Evolutionary conservation across 30 jellyfish, hydroid and myxozoan species (phyloP).

Genomic region (Cassiopea andromeda): DNA sequence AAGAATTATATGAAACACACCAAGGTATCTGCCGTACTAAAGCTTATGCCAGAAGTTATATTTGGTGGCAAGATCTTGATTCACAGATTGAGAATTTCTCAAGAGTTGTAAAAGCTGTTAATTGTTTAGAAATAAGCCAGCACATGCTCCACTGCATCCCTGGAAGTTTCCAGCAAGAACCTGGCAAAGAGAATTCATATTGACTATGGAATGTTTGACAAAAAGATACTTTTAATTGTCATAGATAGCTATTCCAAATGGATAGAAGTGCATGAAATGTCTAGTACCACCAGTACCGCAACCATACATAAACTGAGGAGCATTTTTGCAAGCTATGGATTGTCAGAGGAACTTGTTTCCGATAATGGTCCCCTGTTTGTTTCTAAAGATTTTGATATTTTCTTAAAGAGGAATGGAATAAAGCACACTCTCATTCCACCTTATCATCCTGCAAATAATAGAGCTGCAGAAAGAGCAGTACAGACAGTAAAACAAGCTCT

Average conservation of each 20-base stretch:
- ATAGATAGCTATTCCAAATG: slow-evolving; percentile 44
- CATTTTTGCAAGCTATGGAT: slow-evolving; percentile 51
- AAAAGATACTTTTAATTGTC: background rate
- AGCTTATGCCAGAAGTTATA: slow-evolving; percentile 43
- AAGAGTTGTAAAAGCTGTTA: slow-evolving; percentile 37
- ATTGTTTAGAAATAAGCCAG: slow-evolving; percentile 17
- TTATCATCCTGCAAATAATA: slow-evolving; percentile 41
- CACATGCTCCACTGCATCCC: slow-evolving; percentile 29
- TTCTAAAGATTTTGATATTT: slow-evolving; percentile 14
- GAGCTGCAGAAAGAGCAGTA: slow-evolving; percentile 36
- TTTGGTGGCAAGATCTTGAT: background rate
- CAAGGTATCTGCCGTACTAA: slow-evolving; percentile 52
- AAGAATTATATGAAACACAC: slow-evolving; percentile 42
- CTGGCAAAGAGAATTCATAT: slow-evolving; percentile 46
- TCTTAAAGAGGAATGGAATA: slow-evolving; percentile 29
- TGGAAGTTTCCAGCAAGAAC: slow-evolving; percentile 21
- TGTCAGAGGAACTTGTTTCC: slow-evolving; percentile 58
- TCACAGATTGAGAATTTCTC: slow-evolving; percentile 26
- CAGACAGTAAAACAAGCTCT: slow-evolving; percentile 44
- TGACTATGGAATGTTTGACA: slow-evolving; percentile 37
- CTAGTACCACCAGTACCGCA: slow-evolving; percentile 54
- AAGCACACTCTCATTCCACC: slow-evolving; percentile 27
- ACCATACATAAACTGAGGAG: slow-evolving; percentile 48
- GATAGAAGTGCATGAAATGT: slow-evolving; percentile 52
- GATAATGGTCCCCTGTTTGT: slow-evolving; percentile 51